phyloP scores from a whole-genome alignment of 2,888 invertebrate genomes.

The Argyra leucocephala region DNA sequence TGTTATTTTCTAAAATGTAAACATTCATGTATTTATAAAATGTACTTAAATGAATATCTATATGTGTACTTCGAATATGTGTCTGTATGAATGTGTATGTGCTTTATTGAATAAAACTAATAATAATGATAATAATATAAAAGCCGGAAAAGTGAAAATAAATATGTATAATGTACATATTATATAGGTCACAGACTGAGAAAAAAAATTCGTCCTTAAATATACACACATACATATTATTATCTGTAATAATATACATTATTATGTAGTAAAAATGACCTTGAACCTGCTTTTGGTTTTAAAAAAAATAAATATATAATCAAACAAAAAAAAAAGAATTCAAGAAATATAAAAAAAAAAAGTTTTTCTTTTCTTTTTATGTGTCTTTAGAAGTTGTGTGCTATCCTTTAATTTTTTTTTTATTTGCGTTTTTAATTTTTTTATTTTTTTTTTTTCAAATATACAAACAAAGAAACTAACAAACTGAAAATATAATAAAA shows the following conservation, averaged over 20 bases:
- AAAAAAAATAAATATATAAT: background rate
- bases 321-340: background rate
- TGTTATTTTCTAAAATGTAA: background rate
- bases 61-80: too few relatives aligned
- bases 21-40: background rate
- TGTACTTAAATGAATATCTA: too few relatives aligned
- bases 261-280: background rate
- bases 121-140: background rate
- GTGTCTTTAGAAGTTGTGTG: background rate
- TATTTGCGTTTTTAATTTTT: too few relatives aligned
- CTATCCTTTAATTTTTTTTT: too few relatives aligned
- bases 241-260: background rate
- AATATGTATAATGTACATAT: background rate
- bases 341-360: background rate
- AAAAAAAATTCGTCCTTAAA: background rate
- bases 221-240: background rate
- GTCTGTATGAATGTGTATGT: too few relatives aligned
- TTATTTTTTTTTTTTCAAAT: too few relatives aligned
- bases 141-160: constrained; percentile 2
- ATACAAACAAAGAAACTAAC: too few relatives aligned
- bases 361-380: background rate
- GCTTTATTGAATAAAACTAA: background rate
- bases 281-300: background rate
- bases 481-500: too few relatives aligned
- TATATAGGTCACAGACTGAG: constrained; percentile 2